Evolutionary conservation across 2,888 invertebrate species (phyloP).

Genomic region (Pseudeuparius sepicola): DNA sequence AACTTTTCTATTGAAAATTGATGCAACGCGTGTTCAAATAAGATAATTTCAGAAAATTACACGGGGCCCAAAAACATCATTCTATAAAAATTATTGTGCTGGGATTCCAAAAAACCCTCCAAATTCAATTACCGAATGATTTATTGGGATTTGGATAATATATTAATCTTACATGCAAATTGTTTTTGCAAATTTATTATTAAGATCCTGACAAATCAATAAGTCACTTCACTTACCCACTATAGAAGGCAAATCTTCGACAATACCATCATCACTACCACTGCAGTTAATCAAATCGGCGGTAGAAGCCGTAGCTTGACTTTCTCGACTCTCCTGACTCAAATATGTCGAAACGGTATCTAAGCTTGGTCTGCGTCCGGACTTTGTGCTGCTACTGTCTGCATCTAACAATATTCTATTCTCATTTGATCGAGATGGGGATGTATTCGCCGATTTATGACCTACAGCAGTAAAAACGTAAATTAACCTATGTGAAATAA

Average conservation of each 20-base stretch:
- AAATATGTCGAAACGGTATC: constrained; percentile 85
- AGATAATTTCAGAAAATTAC: too few relatives aligned
- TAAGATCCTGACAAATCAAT: too few relatives aligned
- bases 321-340: constrained; percentile 73
- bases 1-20: too few relatives aligned
- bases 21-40: too few relatives aligned
- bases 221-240: constrained; percentile 30
- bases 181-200: too few relatives aligned
- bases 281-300: constrained; percentile 36
- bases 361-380: constrained; percentile 69
- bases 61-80: too few relatives aligned
- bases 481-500: neutral
- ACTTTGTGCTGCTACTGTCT: constrained; percentile 64
- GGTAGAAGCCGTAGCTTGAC: constrained; percentile 39
- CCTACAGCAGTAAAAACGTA: too few relatives aligned
- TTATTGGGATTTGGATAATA: too few relatives aligned
- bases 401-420: constrained; percentile 44
- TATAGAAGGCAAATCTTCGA: constrained; percentile 32
- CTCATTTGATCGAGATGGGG: constrained; percentile 29
- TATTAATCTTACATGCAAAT: too few relatives aligned
- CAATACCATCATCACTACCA: constrained; percentile 32
- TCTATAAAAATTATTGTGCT: too few relatives aligned
- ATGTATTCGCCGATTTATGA: constrained; percentile 34
- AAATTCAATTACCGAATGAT: too few relatives aligned
- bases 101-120: too few relatives aligned